Conservation (phyloP, 2,797 vertebrate genomes). For the Pseudochirops cupreus region DNA sequence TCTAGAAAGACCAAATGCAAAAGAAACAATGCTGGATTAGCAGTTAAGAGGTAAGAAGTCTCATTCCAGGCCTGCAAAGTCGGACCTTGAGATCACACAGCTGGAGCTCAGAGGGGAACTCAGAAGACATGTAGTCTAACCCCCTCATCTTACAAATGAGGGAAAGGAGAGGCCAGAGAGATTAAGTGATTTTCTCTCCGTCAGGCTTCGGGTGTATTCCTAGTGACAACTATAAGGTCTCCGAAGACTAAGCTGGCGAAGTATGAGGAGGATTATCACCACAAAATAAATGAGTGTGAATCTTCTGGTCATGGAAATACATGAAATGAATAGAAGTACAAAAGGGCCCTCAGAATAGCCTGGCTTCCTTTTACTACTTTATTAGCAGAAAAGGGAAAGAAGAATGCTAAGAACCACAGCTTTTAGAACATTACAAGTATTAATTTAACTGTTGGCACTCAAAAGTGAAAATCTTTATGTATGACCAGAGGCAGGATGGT, state of each 20-base stretch:
- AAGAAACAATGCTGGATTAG: neutral
- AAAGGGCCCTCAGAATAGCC: neutral
- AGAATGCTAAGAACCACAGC: neutral
- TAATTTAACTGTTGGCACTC: neutral
- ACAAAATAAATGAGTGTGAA: neutral
- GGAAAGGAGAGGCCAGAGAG: neutral
- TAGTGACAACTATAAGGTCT: neutral
- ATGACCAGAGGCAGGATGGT: neutral
- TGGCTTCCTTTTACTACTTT: neutral
- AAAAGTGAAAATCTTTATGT: neutral
- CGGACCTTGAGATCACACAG: neutral
- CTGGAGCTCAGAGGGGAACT: neutral
- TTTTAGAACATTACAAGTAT: neutral
- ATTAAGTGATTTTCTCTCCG: neutral
- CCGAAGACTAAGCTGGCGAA: neutral
- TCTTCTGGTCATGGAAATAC: neutral
- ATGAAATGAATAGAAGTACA: neutral
- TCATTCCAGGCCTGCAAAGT: neutral
- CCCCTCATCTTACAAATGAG: neutral
- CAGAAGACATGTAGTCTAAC: neutral
- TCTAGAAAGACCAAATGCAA: neutral
- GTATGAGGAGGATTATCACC: neutral
- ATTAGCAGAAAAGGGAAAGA: neutral
- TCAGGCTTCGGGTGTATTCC: neutral
- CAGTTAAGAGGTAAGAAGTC: neutral